Conservation (phyloP, 2,888 invertebrate genomes). For the Aphodius granarius region DNA sequence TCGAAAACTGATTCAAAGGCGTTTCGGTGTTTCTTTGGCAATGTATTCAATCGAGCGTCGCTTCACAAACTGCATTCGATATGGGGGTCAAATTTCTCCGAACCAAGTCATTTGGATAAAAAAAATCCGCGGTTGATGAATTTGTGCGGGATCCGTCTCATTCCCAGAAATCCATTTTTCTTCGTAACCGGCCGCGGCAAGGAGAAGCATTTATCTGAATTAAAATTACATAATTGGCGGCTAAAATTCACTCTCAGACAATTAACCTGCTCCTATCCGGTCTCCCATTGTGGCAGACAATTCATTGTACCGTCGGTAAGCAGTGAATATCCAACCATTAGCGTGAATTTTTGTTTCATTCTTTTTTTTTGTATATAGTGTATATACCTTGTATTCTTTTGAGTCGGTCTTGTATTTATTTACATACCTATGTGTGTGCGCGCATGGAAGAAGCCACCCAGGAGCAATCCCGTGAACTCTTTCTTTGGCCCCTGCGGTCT, state of each 20-base stretch:
- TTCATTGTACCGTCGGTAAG: slow-evolving; percentile 19
- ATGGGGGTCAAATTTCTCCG: not conserved
- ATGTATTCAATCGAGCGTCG: not conserved
- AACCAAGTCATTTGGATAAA: not conserved
- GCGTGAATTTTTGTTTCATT: slow-evolving; percentile 21
- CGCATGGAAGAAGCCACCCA: slow-evolving; percentile 38
- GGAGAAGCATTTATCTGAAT: slow-evolving; percentile 25
- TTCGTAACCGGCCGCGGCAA: slow-evolving; percentile 2
- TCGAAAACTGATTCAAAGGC: not conserved
- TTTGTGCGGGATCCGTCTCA: not conserved
- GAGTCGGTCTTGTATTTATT: slow-evolving; percentile 13
- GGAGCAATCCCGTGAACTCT: slow-evolving; percentile 32
- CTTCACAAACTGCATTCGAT: not conserved
- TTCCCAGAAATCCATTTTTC: not conserved
- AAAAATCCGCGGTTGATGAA: not conserved
- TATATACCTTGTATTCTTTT: no score
- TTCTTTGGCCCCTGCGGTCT: slow-evolving; percentile 15
- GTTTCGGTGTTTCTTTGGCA: not conserved
- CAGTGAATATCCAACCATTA: slow-evolving; percentile 27
- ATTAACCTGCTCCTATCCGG: slow-evolving; percentile 24
- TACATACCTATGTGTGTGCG: slow-evolving; percentile 16
- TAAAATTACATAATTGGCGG: slow-evolving; percentile 26
- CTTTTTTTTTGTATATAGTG: slow-evolving; percentile 11
- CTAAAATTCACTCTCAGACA: slow-evolving; percentile 21
- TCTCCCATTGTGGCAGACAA: slow-evolving; percentile 22